These are phyloP conservation scores for Chaetops frenatus DNA, from an alignment of 2,113 vertebrate genomes.

Conservation along the genomic window DNA sequence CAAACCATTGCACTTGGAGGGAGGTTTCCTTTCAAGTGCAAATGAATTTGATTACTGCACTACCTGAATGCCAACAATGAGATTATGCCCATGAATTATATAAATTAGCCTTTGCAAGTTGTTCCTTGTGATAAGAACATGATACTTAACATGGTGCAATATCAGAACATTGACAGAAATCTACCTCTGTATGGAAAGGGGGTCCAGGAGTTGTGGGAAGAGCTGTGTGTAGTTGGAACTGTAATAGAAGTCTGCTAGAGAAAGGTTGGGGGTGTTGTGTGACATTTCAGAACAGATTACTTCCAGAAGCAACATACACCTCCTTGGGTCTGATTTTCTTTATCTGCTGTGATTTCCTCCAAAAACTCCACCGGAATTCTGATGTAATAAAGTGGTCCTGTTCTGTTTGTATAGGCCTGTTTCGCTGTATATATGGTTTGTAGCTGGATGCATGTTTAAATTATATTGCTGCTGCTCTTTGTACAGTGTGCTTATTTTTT, in stretches of 20 bases:
- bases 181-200: conserved; percentile 36
- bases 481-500: conserved; percentile 1
- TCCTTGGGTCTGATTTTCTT: background rate
- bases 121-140: background rate
- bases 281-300: background rate
- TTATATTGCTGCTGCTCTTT: conserved; percentile 22
- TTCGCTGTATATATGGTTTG: conserved; percentile 57
- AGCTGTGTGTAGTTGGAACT: background rate
- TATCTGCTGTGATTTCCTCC: background rate
- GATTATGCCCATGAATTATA: background rate
- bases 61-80: background rate
- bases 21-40: background rate
- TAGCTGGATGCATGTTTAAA: conserved; percentile 51
- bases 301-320: background rate
- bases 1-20: background rate
- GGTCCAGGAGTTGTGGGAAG: background rate
- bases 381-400: background rate
- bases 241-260: background rate
- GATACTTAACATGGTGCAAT: background rate
- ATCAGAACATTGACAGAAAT: conserved; percentile 26
- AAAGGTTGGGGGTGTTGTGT: background rate
- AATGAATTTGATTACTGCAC: background rate
- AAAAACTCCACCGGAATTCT: background rate
- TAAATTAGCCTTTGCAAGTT: background rate
- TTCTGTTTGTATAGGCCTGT: conserved; percentile 12